Conservation (phyloP, 2,888 invertebrate genomes). For the Saturnia pavonia region DNA sequence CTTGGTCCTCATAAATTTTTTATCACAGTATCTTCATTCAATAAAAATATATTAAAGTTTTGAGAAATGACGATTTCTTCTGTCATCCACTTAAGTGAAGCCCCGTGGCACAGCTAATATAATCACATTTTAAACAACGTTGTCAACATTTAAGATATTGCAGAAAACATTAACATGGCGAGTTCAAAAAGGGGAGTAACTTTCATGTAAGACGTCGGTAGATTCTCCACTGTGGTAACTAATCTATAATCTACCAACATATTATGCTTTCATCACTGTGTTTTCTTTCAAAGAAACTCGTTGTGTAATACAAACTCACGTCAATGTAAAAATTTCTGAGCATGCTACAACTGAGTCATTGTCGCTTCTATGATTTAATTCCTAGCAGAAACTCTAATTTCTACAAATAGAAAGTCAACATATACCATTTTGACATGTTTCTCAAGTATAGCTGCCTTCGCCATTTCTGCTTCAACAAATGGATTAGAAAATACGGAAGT, state of each 20-base stretch:
- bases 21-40: too few relatives aligned
- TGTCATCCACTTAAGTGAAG: too few relatives aligned
- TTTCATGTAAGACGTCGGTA: too few relatives aligned
- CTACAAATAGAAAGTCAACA: constrained; percentile 73
- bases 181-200: too few relatives aligned
- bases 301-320: neutral
- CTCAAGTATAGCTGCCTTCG: constrained; percentile 92
- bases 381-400: neutral
- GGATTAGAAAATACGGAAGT: constrained; percentile 94
- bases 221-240: too few relatives aligned
- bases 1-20: too few relatives aligned
- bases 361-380: neutral
- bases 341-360: neutral
- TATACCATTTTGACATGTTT: constrained; percentile 96
- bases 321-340: neutral
- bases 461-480: constrained; percentile 91
- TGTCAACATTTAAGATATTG: too few relatives aligned
- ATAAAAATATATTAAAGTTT: too few relatives aligned
- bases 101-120: too few relatives aligned
- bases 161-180: too few relatives aligned
- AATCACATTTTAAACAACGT: too few relatives aligned
- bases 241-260: neutral
- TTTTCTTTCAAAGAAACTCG: neutral
- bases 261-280: neutral
- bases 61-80: too few relatives aligned